Base-by-base conservation (phyloP, 1,140 invertebrate genomes). In the Brachionus koreanus region DNA sequence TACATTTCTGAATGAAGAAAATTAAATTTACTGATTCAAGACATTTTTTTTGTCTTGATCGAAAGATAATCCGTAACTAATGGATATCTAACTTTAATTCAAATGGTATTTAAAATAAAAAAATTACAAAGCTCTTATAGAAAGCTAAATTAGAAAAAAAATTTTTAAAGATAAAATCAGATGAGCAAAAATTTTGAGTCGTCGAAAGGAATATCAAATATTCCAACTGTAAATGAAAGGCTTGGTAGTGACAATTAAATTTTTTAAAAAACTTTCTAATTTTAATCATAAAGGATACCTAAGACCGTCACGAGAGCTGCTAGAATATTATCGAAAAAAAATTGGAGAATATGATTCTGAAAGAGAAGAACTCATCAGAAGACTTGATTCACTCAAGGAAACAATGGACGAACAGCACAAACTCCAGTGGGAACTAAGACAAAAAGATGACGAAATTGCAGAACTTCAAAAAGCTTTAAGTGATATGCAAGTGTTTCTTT, bases 401-500 rank as follows among this genome's bases (percentile, higher is more conserved):
- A 86, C 87, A 12, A 87, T 86, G 84, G 87, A 88, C 52, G 87
- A 89, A 25, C 83, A 88, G 87, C 87, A 87, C 81, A 86, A 86
- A 35, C 63, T 87, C 39, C 86, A 88, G 79, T 88, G 87, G 87
- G 87, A 88, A 77, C 19, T 84, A 33, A 82, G 87, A 25, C 87
- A 88, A 81, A 83, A 87, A 69, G 87, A 89, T 57, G 87, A 88
- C 52, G 88, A 89, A 82, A 88, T 89, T 57, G 86, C 86, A 39
- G 88, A 88, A 77, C 83, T 89, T 23, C 88, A 89, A 84, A 89
- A 89, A 69, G 88, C 88, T 5, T 83, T 89, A 0, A 88, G 87
- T 85, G 88, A 89, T 81, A 88, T 89, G 87, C 88, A 89, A 84
- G 85, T 88, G 5, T 88, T 87, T 83, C 83, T 88, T 12, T 88